phyloP scores from a whole-genome alignment of 2,888 invertebrate genomes.

The Acanthopleura granulata region DNA sequence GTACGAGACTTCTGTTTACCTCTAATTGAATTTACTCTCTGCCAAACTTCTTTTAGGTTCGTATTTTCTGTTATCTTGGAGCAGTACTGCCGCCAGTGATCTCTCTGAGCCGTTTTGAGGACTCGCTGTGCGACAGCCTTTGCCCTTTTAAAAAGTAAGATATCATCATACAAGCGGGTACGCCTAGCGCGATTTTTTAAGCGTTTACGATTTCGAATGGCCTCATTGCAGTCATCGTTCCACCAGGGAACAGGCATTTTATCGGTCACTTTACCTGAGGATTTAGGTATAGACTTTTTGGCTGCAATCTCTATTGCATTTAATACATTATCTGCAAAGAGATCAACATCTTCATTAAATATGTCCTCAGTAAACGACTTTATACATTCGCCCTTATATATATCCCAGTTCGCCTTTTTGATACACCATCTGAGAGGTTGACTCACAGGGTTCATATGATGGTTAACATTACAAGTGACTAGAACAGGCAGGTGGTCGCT shows the following conservation, averaged over 20 bases:
- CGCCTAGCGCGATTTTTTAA: neutral
- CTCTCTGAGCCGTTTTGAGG: neutral
- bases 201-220: neutral
- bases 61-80: neutral
- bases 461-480: neutral
- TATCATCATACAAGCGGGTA: neutral
- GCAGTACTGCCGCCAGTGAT: constrained; percentile 7
- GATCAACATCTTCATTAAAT: neutral
- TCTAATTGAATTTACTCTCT: neutral
- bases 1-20: neutral
- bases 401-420: constrained; percentile 14
- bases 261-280: neutral
- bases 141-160: too few relatives aligned
- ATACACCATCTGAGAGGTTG: neutral
- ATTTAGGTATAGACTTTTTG: neutral
- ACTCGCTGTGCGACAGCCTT: constrained; percentile 7
- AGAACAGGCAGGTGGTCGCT: neutral
- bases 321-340: neutral
- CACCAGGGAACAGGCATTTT: constrained; percentile 15
- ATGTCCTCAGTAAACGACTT: neutral
- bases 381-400: neutral
- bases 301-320: neutral
- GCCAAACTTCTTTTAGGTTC: neutral
- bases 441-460: neutral
- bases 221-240: neutral